phyloP scores from a whole-genome alignment of 2,113 vertebrate species.

The Tetraodon nigroviridis region DNA sequence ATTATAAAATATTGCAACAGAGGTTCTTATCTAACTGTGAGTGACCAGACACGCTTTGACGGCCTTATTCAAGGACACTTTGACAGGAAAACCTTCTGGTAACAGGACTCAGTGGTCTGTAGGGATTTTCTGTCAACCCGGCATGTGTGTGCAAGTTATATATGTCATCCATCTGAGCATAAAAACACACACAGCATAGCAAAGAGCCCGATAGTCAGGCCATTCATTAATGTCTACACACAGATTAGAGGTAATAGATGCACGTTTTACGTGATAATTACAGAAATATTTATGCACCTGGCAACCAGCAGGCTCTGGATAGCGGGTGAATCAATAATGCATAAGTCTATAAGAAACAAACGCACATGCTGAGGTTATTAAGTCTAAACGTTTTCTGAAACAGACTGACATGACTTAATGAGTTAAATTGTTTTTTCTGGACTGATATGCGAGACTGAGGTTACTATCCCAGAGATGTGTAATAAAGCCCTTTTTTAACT shows the following conservation, averaged over 20 bases:
- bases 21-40: conserved; percentile 38
- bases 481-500: too few relatives aligned
- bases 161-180: conserved; percentile 52
- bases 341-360: conserved; percentile 43
- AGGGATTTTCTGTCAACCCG: conserved; percentile 57
- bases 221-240: conserved; percentile 42
- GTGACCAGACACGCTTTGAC: conserved; percentile 41
- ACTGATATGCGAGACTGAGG: neutral
- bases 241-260: conserved; percentile 56
- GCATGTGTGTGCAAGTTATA: conserved; percentile 42
- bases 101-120: conserved; percentile 49
- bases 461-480: too few relatives aligned
- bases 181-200: conserved; percentile 11
- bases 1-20: conserved; percentile 7
- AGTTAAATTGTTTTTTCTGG: conserved; percentile 6
- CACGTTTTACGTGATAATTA: conserved; percentile 45
- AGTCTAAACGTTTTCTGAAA: conserved; percentile 17
- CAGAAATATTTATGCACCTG: conserved; percentile 36
- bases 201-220: conserved; percentile 27
- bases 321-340: conserved; percentile 55
- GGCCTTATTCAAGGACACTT: conserved; percentile 66
- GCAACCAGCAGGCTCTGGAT: conserved; percentile 20
- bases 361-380: conserved; percentile 7
- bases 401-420: neutral
- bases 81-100: conserved; percentile 59